Conservation (phyloP, 2,888 invertebrate genomes). For the Zonitis immaculata region DNA sequence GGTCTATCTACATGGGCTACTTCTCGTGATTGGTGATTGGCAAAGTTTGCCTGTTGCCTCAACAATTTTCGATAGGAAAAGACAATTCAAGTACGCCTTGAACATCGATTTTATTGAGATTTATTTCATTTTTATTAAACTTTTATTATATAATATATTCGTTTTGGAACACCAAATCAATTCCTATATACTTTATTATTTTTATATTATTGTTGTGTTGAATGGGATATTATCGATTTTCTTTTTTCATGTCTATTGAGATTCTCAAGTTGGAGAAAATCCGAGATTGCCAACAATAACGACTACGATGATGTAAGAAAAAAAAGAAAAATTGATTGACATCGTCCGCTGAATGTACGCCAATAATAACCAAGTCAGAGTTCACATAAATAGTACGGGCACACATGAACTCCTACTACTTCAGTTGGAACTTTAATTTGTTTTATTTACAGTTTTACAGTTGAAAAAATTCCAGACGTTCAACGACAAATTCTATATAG, state of each 20-base stretch:
- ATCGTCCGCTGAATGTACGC: background rate
- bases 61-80: background rate
- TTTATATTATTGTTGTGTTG: no score
- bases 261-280: background rate
- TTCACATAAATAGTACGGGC: background rate
- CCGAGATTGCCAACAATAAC: background rate
- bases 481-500: background rate
- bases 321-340: conserved; percentile 6
- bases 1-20: no score
- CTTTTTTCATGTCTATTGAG: background rate
- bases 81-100: background rate
- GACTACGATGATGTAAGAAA: background rate
- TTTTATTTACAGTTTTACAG: conserved; percentile 2
- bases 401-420: background rate
- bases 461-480: background rate
- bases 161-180: background rate
- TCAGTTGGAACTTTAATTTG: background rate
- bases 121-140: no score
- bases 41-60: background rate
- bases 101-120: conserved; percentile 1
- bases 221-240: no score
- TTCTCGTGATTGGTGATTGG: background rate
- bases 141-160: background rate
- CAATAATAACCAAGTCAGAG: background rate
- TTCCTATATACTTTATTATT: background rate